A percentile compares a stretch with the other conserved stretches of the same genome.
phyloP scores from a whole-genome alignment of 2,797 vertebrate species.

The Pipistrellus pygmaeus region DNA sequence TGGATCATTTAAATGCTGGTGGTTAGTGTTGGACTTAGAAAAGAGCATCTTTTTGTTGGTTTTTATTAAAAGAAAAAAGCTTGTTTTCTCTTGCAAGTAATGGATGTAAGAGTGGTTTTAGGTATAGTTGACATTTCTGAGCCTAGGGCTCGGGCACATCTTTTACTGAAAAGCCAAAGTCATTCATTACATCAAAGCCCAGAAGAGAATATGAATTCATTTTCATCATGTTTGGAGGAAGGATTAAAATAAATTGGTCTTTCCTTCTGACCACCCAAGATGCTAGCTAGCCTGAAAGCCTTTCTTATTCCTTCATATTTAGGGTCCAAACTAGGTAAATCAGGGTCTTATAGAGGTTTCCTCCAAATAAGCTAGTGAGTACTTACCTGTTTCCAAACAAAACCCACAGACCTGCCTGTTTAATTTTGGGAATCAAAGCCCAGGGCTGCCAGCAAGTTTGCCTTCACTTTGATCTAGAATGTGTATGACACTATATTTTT shows the following conservation, averaged over 20 bases:
- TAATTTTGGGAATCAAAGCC: conserved; percentile 41
- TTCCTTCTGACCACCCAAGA: conserved; percentile 53
- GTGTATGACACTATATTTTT: conserved; percentile 70
- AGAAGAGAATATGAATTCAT: conserved; percentile 66
- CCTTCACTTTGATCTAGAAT: conserved; percentile 66
- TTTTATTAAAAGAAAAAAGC: conserved; percentile 29
- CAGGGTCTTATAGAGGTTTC: conserved; percentile 25
- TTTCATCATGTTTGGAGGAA: not conserved
- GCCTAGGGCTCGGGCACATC: not conserved
- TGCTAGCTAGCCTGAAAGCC: conserved; percentile 37
- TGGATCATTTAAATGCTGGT: conserved; percentile 45
- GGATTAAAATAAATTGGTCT: conserved; percentile 58
- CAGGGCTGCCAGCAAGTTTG: not conserved
- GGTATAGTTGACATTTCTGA: not conserved
- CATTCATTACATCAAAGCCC: not conserved
- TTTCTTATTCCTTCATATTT: conserved; percentile 57
- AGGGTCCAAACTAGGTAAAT: conserved; percentile 43
- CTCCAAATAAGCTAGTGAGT: conserved; percentile 11
- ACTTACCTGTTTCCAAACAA: conserved; percentile 53
- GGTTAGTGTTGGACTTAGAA: conserved; percentile 11
- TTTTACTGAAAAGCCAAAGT: conserved; percentile 48
- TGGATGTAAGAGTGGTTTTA: conserved; percentile 7
- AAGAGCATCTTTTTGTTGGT: not conserved
- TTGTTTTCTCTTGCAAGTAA: conserved; percentile 47
- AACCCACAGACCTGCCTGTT: conserved; percentile 1